Base-by-base conservation (phyloP, 2,888 invertebrate genomes). In the Stenodera caucasica region DNA sequence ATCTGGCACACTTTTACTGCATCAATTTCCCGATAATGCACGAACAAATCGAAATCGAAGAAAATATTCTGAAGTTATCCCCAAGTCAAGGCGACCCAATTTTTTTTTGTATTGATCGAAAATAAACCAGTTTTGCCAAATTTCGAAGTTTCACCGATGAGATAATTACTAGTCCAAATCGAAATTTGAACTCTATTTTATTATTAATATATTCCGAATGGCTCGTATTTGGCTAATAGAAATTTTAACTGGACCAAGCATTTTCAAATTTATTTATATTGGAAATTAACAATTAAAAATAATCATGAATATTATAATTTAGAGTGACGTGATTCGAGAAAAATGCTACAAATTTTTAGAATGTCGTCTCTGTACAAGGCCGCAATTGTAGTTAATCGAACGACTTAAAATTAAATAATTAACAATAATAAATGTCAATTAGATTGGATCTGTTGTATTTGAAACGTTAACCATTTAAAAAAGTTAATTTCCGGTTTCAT, bases 401-500 rank as follows among this genome's bases (percentile, higher is more conserved):
- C 18, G 11, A 40, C 9, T 40, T 18, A 9, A 18, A 6, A 35
- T 40, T 18, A 11, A 40, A 40, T 18, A 40, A 40, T 18, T 40
- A 21, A 32, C 14, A 45, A 15, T 52, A 21, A 52, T 52, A 56
- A 52, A 55, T 45, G 45, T 60, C 49, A 11, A 14, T 49, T 49
- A 49, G 9, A 18, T 8, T n/a, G n/a, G n/a, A n/a, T n/a, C n/a
- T n/a, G n/a, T n/a, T n/a, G n/a, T 61, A 63, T 65, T 61, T 55
- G 59, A 61, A 64, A 67, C 65, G 66, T 67, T 69, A 64, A 56
- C 53, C 33, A 57, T 45, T 45, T 45, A 8, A 21, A 59, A 57
- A 55, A 67, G 58, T 68, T 72, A 75, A 75, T 75, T 75, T 75
- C 73, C 73, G 71, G 74, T 70, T 67, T 70, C 68, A 69, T n/a